Evolutionary conservation across 2,888 invertebrate genomes (phyloP), one percentile per base, ranked within the genome.

Genomic region (Drosophila trichaetosa): DNA sequence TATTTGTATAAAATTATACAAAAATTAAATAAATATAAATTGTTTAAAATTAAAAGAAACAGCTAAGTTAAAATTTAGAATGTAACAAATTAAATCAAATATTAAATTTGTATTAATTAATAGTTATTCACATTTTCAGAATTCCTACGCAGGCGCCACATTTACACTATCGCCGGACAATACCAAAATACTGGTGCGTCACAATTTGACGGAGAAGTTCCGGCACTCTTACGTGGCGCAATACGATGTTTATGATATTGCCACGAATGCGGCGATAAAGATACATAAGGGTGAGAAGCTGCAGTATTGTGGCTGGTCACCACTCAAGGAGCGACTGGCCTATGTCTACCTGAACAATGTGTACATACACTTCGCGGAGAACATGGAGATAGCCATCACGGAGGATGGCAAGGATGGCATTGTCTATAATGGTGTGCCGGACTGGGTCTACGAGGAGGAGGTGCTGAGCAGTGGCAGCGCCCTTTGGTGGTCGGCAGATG

Each of bases 381-480:
- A 91, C 52, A 83, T 81, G 40, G 94, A 93, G 49, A 80, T 90
- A 16, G 90, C 92, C n/a, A 92, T 96, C 51, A 96, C 96, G 1
- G 92, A 90, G 10, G 95, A 95, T 65, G 96, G 96, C 1, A 91
- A 94, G 1, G 94, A 94, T 0, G 95, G 95, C 2, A 93, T 95
- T 40, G 93, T 97, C 60, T 98, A 96, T 92, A 96, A 97, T 91
- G 98, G 98, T 5, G 94, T 97, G 27, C 95, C 98, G 11, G 98
- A 98, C 92, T 98, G 98, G 98, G 96, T 98, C 42, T 98, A 98
- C 91, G 98, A 98, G 95, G 97, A 97, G 95, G 97, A 97, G 93
- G 95, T 97, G 16, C 93, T 97, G 60, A 94, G 94, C 60, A 94
- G 95, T 10, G 95, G 95, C 57, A 94, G 95, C 78, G 97, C 97